Evolutionary conservation across 2,113 vertebrate genomes (phyloP).

Genomic region (Enhydra lutris): DNA sequence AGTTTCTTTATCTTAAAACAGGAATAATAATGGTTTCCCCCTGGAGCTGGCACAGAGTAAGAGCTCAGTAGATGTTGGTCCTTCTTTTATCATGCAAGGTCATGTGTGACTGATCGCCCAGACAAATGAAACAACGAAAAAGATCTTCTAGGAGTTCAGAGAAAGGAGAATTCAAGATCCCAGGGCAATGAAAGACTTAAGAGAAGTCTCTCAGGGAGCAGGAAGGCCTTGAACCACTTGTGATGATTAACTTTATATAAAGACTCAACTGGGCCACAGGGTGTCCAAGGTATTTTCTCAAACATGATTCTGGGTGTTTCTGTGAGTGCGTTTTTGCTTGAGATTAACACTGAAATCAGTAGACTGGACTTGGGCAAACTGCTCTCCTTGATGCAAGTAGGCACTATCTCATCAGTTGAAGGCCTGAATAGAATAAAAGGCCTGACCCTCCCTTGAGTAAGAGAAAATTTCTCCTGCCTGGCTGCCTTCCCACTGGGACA

Average conservation of each 20-base stretch:
- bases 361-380: not conserved
- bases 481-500: not conserved
- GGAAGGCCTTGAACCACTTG: not conserved
- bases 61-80: not conserved
- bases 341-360: not conserved
- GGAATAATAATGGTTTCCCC: not conserved
- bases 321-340: not conserved
- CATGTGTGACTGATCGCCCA: not conserved
- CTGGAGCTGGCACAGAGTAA: not conserved
- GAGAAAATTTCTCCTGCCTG: not conserved
- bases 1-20: not conserved
- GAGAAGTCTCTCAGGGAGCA: not conserved
- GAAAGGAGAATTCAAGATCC: not conserved
- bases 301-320: not conserved
- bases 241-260: not conserved
- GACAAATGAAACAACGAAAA: not conserved
- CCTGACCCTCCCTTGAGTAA: not conserved
- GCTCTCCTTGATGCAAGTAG: not conserved
- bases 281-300: not conserved
- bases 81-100: not conserved
- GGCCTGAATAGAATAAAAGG: not conserved
- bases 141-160: not conserved
- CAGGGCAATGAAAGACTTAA: not conserved
- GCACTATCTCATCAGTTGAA: not conserved
- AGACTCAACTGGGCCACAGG: not conserved